phyloP scores from a whole-genome alignment of 2,113 vertebrate species.

The Tachysurus fulvidraco region DNA sequence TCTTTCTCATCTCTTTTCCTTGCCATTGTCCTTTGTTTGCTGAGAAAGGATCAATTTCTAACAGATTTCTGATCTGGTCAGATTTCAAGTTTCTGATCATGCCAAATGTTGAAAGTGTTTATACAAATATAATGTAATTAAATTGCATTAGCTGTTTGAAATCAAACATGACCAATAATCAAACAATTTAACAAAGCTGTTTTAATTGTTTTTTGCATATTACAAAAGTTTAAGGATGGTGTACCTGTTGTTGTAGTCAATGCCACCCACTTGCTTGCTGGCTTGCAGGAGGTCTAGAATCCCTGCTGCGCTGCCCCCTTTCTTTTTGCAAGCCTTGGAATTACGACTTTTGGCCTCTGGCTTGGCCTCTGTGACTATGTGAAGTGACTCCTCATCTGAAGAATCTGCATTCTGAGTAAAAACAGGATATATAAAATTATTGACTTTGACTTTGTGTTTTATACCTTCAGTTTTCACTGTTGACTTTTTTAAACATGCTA shows the following conservation, averaged over 20 bases:
- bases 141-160: neutral
- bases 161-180: neutral
- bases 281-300: slow-evolving; percentile 96
- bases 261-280: slow-evolving; percentile 96
- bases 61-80: neutral
- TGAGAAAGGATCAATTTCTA: neutral
- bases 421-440: neutral
- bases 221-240: slow-evolving; percentile 21
- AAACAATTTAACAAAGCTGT: neutral
- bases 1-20: neutral
- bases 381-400: slow-evolving; percentile 92
- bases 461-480: too few relatives aligned
- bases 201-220: neutral
- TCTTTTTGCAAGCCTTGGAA: slow-evolving; percentile 87
- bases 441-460: too few relatives aligned
- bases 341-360: slow-evolving; percentile 80
- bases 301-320: slow-evolving; percentile 82
- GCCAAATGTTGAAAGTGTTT: neutral
- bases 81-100: neutral
- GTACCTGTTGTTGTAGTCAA: slow-evolving; percentile 97
- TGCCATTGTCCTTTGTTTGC: neutral
- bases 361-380: slow-evolving; percentile 92
- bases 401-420: slow-evolving; percentile 82
- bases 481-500: neutral
- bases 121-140: neutral